These are phyloP conservation scores for Malaclemys terrapin DNA, from an alignment of 2,113 vertebrate species.

Conservation along the genomic window DNA sequence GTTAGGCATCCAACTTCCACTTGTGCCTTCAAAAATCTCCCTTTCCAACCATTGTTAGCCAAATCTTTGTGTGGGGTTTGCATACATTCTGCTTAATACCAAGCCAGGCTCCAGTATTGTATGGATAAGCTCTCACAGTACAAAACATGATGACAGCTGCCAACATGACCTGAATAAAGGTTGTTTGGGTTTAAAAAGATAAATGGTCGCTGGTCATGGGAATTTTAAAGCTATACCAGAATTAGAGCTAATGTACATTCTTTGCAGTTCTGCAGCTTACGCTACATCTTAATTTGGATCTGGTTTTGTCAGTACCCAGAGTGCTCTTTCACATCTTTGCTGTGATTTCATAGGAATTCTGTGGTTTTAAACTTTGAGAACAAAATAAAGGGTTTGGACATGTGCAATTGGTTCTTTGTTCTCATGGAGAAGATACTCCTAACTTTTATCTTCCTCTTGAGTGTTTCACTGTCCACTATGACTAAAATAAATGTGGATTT, in stretches of 20 bases:
- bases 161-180: not conserved
- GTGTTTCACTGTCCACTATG: slow-evolving; percentile 19
- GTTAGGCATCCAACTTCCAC: not conserved
- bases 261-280: slow-evolving; percentile 2
- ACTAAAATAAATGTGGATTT: slow-evolving; percentile 14
- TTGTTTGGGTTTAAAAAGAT: not conserved
- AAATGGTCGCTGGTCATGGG: not conserved
- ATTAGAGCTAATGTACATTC: too few relatives aligned
- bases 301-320: not conserved
- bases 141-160: not conserved
- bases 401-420: slow-evolving; percentile 55
- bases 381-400: slow-evolving; percentile 18
- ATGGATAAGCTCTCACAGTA: not conserved
- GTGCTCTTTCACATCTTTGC: not conserved
- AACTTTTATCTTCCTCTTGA: slow-evolving; percentile 40
- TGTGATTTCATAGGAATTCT: slow-evolving; percentile 53
- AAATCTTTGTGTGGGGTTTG: not conserved
- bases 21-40: not conserved
- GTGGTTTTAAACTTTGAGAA: slow-evolving; percentile 40
- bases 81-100: not conserved
- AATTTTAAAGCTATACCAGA: not conserved
- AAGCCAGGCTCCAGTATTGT: not conserved
- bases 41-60: not conserved
- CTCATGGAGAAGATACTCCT: slow-evolving; percentile 15
- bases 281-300: slow-evolving; percentile 46